Percentiles rank a stretch among this genome's conserved stretches.
phyloP scores from a whole-genome alignment of 1,140 invertebrate species.

The Heliconius hermathena region DNA sequence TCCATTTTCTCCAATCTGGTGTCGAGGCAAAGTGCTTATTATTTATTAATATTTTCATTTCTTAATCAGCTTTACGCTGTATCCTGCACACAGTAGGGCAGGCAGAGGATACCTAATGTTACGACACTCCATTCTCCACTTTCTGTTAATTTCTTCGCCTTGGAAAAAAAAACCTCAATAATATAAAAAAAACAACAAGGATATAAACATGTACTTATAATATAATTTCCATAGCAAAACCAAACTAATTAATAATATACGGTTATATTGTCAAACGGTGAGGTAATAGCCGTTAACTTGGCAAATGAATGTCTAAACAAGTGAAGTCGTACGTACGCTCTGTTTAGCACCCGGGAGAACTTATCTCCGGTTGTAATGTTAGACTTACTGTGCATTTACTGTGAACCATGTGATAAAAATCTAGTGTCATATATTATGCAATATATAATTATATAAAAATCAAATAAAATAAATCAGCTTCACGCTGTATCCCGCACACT shows the following conservation, averaged over 20 bases:
- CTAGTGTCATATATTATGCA: conserved; percentile 9
- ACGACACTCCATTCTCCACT: too few relatives aligned
- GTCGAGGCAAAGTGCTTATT: too few relatives aligned
- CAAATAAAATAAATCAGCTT: too few relatives aligned
- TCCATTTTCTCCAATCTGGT: too few relatives aligned
- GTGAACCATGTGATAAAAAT: background rate
- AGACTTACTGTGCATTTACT: conserved; percentile 14
- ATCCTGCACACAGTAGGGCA: too few relatives aligned
- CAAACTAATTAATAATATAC: conserved; percentile 16
- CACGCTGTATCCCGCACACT: too few relatives aligned
- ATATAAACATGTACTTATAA: background rate
- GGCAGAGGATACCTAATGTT: too few relatives aligned
- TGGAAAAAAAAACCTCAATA: background rate
- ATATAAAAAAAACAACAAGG: background rate
- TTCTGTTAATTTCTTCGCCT: too few relatives aligned
- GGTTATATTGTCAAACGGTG: conserved; percentile 32
- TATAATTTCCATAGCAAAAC: background rate
- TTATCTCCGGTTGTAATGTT: conserved; percentile 30
- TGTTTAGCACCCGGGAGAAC: conserved; percentile 35
- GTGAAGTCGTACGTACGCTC: conserved; percentile 35
- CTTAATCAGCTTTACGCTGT: too few relatives aligned
- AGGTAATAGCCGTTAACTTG: conserved; percentile 31
- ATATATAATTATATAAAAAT: too few relatives aligned
- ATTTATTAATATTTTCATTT: too few relatives aligned
- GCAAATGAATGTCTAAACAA: conserved; percentile 33